phyloP scores from a whole-genome alignment of 92 coral and sea anemone species.

The Heliopora coerulea region DNA sequence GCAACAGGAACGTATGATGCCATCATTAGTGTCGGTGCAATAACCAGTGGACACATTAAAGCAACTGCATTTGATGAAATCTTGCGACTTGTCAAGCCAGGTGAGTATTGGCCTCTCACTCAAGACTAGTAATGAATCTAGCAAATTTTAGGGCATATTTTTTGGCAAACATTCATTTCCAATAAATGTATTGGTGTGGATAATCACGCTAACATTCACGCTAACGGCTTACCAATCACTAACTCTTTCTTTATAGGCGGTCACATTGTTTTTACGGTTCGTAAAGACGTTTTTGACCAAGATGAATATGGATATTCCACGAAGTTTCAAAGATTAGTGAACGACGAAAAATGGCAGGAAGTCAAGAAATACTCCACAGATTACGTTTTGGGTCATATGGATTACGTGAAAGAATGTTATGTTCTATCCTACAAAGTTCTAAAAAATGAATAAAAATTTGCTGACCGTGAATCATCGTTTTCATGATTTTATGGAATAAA shows the following conservation, averaged over 20 bases:
- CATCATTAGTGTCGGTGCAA: not conserved
- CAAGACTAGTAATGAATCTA: too few relatives aligned
- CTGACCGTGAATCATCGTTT: too few relatives aligned
- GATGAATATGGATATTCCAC: constrained; percentile 6
- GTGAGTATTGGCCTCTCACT: too few relatives aligned
- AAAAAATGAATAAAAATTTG: constrained; percentile 29
- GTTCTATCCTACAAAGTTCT: constrained; percentile 18
- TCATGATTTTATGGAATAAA: too few relatives aligned
- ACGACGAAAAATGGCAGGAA: constrained; percentile 37
- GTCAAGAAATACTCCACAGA: constrained; percentile 17
- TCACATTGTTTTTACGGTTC: constrained; percentile 6
- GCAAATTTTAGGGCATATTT: too few relatives aligned
- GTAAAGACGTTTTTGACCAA: not conserved
- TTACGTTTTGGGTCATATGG: constrained; percentile 16
- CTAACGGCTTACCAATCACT: not conserved
- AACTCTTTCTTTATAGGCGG: constrained; percentile 2
- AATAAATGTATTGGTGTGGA: too few relatives aligned
- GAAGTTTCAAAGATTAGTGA: constrained; percentile 26
- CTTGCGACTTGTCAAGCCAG: constrained; percentile 24
- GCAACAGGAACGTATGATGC: constrained; percentile 16
- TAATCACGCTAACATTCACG: not conserved
- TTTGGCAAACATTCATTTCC: too few relatives aligned
- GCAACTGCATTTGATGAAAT: constrained; percentile 23
- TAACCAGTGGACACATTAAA: constrained; percentile 19
- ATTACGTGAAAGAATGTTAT: constrained; percentile 1